Conservation (phyloP, 2,797 vertebrate genomes). For the Stomatorhinus walkeri region DNA sequence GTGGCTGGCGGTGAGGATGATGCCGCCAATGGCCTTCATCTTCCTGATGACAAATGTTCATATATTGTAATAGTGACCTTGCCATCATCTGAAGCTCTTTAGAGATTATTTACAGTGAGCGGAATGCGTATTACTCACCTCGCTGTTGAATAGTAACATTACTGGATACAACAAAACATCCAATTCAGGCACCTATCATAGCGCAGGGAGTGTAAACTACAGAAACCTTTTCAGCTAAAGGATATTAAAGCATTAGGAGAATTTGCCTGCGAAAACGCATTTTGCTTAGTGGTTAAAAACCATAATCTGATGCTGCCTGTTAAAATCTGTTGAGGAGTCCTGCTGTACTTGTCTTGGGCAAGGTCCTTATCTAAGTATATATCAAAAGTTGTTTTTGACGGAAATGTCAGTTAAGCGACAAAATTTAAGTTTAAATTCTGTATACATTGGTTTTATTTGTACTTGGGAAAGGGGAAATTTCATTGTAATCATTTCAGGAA, state of each 20-base stretch:
- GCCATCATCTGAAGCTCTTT: not conserved
- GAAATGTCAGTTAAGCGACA: not conserved
- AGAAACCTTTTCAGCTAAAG: not conserved
- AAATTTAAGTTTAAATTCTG: not conserved
- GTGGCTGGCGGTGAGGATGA: constrained; percentile 94
- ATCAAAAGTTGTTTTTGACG: not conserved
- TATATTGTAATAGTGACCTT: not conserved
- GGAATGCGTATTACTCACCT: not conserved
- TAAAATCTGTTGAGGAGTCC: not conserved
- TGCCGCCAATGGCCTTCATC: constrained; percentile 87
- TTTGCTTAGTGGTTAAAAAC: not conserved
- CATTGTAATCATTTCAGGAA: not conserved
- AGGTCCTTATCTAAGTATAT: not conserved
- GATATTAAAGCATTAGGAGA: not conserved
- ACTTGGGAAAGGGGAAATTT: not conserved
- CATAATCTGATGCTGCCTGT: not conserved
- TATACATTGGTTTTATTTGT: not conserved
- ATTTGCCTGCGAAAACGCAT: not conserved
- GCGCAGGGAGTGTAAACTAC: not conserved
- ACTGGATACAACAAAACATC: not conserved
- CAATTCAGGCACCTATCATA: not conserved
- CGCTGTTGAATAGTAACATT: not conserved
- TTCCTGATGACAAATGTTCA: constrained; percentile 76
- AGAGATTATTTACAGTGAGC: not conserved
- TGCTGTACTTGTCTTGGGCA: not conserved